These are phyloP conservation scores for Paralichthys olivaceus DNA, from an alignment of 2,113 vertebrate species.

Conservation along the genomic window DNA sequence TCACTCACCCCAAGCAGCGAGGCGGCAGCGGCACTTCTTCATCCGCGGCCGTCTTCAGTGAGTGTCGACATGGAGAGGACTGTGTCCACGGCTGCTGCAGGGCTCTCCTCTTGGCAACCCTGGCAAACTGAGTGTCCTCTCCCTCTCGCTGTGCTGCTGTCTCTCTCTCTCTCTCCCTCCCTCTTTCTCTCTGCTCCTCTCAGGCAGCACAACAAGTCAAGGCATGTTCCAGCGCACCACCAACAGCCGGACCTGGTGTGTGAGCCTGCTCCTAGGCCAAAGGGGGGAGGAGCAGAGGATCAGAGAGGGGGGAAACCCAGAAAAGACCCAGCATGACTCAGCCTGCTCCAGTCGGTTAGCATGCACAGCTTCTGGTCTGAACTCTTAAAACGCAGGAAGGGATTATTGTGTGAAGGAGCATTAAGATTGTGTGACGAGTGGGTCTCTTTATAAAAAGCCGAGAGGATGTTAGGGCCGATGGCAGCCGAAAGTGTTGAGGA, in stretches of 20 bases:
- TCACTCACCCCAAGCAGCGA: conserved; percentile 38
- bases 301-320: conserved; percentile 69
- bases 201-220: conserved; percentile 82
- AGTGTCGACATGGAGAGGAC: conserved; percentile 32
- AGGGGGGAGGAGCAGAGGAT: conserved; percentile 77
- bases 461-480: not conserved
- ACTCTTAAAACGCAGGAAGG: conserved; percentile 22
- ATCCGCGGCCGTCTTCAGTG: conserved; percentile 16
- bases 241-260: conserved; percentile 66
- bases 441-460: not conserved
- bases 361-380: conserved; percentile 46
- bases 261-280: conserved; percentile 67
- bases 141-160: not conserved
- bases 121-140: conserved; percentile 27
- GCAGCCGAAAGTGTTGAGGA: conserved; percentile 5
- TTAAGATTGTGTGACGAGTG: not conserved
- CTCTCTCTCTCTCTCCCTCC: conserved; percentile 6
- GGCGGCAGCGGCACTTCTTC: conserved; percentile 28
- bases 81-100: conserved; percentile 33
- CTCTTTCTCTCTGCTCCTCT: conserved; percentile 10
- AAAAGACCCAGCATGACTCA: conserved; percentile 76
- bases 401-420: conserved; percentile 9
- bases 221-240: conserved; percentile 82
- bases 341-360: conserved; percentile 61
- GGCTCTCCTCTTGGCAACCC: conserved; percentile 53